These are phyloP conservation scores for Margaritifera margaritifera DNA, from an alignment of 2,888 invertebrate genomes.

Conservation along the genomic window DNA sequence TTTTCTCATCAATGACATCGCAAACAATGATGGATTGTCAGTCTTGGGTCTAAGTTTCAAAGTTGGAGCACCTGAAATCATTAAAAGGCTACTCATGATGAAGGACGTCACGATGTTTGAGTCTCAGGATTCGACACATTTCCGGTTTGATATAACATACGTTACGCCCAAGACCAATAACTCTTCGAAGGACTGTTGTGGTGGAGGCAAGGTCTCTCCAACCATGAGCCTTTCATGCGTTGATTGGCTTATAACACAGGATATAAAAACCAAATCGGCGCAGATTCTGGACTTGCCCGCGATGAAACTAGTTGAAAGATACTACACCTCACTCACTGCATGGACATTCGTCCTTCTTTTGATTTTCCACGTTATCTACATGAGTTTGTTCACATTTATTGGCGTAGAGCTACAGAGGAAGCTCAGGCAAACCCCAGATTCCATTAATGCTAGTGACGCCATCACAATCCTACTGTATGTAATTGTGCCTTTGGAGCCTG, in stretches of 20 bases:
- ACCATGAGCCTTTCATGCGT: constrained; percentile 41
- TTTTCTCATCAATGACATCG: constrained; percentile 43
- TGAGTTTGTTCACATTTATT: constrained; percentile 38
- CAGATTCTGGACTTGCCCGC: constrained; percentile 56
- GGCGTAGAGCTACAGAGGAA: constrained; percentile 10
- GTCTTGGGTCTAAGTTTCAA: constrained; percentile 57
- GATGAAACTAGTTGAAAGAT: constrained; percentile 49
- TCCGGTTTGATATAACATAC: constrained; percentile 52
- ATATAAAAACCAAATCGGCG: constrained; percentile 36
- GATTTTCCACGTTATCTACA: constrained; percentile 60
- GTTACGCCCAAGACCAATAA: constrained; percentile 48
- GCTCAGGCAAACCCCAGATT: constrained; percentile 8
- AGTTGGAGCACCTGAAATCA: constrained; percentile 37
- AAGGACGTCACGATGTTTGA: constrained; percentile 48
- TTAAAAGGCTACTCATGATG: constrained; percentile 25
- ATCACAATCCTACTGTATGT: constrained; percentile 13
- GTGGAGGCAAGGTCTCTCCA: constrained; percentile 20
- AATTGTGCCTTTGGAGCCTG: constrained; percentile 18
- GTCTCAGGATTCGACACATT: constrained; percentile 6
- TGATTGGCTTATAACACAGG: constrained; percentile 44
- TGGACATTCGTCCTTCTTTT: constrained; percentile 58
- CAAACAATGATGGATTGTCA: constrained; percentile 50
- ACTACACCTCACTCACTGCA: constrained; percentile 55
- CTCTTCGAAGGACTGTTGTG: constrained; percentile 13
- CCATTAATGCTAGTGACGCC: background rate